A percentile compares a stretch with the other conserved stretches of the same genome.
Evolutionary conservation across 2,113 vertebrate genomes (phyloP).

Genomic region (Proteles cristata): DNA sequence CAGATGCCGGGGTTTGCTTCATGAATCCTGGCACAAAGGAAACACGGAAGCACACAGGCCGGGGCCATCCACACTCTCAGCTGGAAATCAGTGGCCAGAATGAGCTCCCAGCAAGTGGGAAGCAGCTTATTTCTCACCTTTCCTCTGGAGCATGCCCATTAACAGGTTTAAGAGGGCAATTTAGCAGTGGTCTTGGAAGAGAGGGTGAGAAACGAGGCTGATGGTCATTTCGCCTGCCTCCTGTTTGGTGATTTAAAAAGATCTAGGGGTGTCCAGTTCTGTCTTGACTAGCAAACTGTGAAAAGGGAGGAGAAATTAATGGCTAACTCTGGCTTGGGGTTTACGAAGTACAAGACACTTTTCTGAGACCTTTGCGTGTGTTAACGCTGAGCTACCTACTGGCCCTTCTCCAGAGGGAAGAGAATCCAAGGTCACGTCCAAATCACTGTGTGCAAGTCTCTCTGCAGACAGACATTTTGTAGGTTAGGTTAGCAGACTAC

Average conservation of each 20-base stretch:
- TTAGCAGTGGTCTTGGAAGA: background rate
- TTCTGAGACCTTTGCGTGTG: too few species aligned
- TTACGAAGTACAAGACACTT: rapidly evolving
- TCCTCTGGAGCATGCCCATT: background rate
- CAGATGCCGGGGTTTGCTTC: background rate
- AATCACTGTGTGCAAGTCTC: background rate
- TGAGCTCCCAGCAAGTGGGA: background rate
- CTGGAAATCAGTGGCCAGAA: background rate
- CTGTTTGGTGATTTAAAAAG: background rate
- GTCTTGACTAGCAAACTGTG: background rate
- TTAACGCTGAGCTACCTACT: background rate
- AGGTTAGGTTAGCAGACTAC: background rate
- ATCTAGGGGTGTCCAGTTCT: background rate
- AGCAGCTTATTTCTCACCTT: background rate
- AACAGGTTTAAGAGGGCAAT: background rate
- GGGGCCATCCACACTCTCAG: background rate
- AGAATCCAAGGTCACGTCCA: background rate
- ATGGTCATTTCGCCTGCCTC: too few species aligned
- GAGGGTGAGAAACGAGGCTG: background rate
- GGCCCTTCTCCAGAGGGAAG: background rate
- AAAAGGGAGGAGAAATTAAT: background rate
- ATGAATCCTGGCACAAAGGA: background rate
- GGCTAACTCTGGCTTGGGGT: background rate
- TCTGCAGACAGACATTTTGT: background rate
- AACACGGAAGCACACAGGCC: background rate